Base-by-base conservation (phyloP, 2,888 invertebrate species). In the Itoplectis maculator region DNA sequence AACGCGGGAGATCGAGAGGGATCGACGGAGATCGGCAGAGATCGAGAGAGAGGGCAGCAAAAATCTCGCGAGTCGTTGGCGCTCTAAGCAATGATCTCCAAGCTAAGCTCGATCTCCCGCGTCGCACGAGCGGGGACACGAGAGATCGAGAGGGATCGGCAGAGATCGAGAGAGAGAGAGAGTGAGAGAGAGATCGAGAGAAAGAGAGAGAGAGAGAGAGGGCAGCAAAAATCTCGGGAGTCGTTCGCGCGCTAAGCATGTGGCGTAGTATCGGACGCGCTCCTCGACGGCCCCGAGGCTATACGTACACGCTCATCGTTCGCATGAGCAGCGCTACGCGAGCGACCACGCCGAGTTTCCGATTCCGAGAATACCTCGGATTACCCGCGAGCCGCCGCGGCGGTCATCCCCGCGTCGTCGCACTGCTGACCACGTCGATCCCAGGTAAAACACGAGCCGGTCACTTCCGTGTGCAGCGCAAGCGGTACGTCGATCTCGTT, bases 371-470 rank as follows among this genome's bases (percentile, higher is more conserved):
- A 81, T 81, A 68, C 59, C 81, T 81, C 81, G 72, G 77, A 77
- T 81, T 81, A 77, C 81, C 54, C n/a, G n/a, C n/a, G n/a, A n/a
- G 29, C 29, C 29, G 29, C 29, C 3, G 23, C 35, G 42, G 66
- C 42, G 45, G 65, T 47, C 37, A 77, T 49, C 61, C 49, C 37
- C 42, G 66, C 29, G 29, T 56, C n/a, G n/a, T n/a, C n/a, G n/a
- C n/a, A n/a, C 37, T 73, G 81, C 81, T 77, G 81, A 73, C 81
- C 23, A 73, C 66, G 73, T 66, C 61, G 68, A 77, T 81, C 77
- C 77, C 72, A 77, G 77, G 72, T 77, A 77, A 77, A 81, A 81
- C 81, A 81, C 81, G 73, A 81, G 72, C 61, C 68, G 59, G 61
- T 20, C 68, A 51, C 77, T 81, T 81, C 77, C 81, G 81, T 77